Base-by-base conservation (phyloP, 2,888 invertebrate species). In the Eilema depressum region DNA sequence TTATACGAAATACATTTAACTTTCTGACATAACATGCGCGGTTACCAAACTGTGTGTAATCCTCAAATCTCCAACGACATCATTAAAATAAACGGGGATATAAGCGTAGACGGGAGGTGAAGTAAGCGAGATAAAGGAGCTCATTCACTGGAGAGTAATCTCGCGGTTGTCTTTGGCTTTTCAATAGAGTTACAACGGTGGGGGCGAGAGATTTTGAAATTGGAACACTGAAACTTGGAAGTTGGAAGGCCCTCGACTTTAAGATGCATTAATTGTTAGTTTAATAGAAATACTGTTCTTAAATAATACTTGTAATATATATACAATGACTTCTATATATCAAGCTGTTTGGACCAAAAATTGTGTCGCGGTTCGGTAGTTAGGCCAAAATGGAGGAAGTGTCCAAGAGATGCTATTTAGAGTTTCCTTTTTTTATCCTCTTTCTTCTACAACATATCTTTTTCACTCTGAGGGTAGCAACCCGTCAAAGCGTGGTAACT, bases 41-140 rank as follows among this genome's bases (percentile, higher is more conserved):
- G 64, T 73, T 74, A 71, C 68, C 41, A 68, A 72, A 73, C 73
- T 66, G 71, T 65, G 65, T 60, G 47, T 80, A 78, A 82, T 76
- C 74, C 81, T n/a, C 65, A 30, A 73, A 76, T 77, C 81, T 77
- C 66, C 59, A 73, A 77, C 73, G 80, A 71, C 68, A 61, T 68
- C 81, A 83, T 81, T 81, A 83, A 78, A 83, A 81, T 75, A 75
- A 81, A 81, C 68, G 76, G 75, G 77, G 63, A 61, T 65, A 61
- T 70, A 66, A 70, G 65, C 70, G 26, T 26, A 56, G 61, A 56
- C 20, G 66, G 65, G 65, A 23, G 28, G 65, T 61, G 70, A 66
- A 37, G 61, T 66, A 17, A 67, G 63, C 30, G 30, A 59, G 71
- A 67, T 71, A 64, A 71, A 64, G 63, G 33, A 53, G 41, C 59